Evolutionary conservation across 2,797 vertebrate species (phyloP).

Genomic region (Rhabdomys pumilio): DNA sequence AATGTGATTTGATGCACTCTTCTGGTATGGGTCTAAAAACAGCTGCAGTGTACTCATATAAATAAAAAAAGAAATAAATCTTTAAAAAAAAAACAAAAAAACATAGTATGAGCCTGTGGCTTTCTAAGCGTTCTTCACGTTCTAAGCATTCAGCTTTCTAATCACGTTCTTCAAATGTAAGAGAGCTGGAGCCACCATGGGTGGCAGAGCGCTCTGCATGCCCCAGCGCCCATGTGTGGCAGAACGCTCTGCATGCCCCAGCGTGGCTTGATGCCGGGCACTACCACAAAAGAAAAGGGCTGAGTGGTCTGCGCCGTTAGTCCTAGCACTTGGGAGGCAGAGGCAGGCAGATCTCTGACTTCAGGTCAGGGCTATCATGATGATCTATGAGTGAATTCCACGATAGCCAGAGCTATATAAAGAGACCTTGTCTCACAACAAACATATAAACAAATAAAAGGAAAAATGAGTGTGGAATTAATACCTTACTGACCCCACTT

Average conservation of each 20-base stretch:
- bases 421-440: background rate
- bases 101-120: background rate
- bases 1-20: too few species aligned
- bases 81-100: too few species aligned
- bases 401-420: background rate
- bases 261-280: too few species aligned
- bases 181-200: background rate
- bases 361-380: background rate
- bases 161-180: background rate
- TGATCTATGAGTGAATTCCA: background rate
- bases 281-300: too few species aligned
- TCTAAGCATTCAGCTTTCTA: too few species aligned
- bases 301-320: fast-evolving
- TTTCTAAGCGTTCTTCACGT: background rate
- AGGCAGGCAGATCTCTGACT: background rate
- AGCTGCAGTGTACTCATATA: too few species aligned
- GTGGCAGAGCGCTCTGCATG: background rate
- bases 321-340: background rate
- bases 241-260: background rate
- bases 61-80: too few species aligned
- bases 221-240: too few species aligned
- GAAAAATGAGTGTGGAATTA: background rate
- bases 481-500: too few species aligned
- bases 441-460: background rate
- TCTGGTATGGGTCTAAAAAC: too few species aligned